phyloP scores from a whole-genome alignment of 2,797 vertebrate genomes.

The Tympanoctomys barrerae region DNA sequence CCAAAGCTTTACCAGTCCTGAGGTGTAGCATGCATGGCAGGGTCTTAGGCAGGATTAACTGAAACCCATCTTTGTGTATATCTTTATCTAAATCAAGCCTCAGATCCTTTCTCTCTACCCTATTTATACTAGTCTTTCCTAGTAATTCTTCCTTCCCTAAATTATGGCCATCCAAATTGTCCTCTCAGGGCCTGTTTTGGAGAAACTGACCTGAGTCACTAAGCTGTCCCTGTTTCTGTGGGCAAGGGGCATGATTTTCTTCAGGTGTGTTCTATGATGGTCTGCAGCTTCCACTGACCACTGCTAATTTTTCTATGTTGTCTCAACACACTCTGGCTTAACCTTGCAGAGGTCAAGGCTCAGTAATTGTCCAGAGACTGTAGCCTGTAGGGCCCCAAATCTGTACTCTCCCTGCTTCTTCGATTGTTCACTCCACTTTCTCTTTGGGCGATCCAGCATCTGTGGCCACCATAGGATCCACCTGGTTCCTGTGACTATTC shows the following conservation, averaged over 20 bases:
- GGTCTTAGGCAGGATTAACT: not conserved
- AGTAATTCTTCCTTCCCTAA: not conserved
- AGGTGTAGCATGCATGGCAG: not conserved
- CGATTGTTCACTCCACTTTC: not conserved
- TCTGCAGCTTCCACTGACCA: not conserved
- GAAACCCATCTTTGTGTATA: not conserved
- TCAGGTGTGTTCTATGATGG: not conserved
- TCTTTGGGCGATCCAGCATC: conserved; percentile 68
- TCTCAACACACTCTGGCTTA: too few species aligned
- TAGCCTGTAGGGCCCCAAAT: not conserved
- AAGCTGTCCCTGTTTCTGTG: not conserved
- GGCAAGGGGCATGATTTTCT: not conserved
- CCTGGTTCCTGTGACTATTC: conserved; percentile 77
- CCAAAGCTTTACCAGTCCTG: not conserved
- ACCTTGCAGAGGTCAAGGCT: not conserved
- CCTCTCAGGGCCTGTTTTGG: not conserved
- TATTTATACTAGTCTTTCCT: too few species aligned
- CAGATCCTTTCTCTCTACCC: not conserved
- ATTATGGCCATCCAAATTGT: not conserved
- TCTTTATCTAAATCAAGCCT: not conserved
- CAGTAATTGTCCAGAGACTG: too few species aligned
- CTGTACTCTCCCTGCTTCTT: not conserved
- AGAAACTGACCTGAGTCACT: not conserved
- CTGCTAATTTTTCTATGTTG: not conserved
- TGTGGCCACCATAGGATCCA: conserved; percentile 73